Percentiles rank a stretch among this genome's conserved stretches.
phyloP scores from a whole-genome alignment of 2,113 vertebrate species.

The Ceyx cyanopectus region DNA sequence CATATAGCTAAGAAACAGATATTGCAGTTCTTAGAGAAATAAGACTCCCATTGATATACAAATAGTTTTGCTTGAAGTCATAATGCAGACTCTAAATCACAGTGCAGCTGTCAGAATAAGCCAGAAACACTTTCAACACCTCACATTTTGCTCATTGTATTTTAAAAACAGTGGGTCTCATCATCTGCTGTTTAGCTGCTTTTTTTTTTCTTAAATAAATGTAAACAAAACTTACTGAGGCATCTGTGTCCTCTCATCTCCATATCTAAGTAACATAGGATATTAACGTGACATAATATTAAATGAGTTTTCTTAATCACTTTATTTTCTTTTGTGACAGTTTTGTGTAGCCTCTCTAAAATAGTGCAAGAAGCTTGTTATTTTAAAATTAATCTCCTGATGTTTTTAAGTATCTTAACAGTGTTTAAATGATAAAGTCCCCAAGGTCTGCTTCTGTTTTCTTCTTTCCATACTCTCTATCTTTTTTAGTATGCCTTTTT shows the following conservation, averaged over 20 bases:
- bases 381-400: constrained; percentile 39
- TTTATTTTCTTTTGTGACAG: constrained; percentile 52
- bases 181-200: neutral
- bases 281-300: constrained; percentile 37
- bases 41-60: neutral
- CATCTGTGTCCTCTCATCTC: constrained; percentile 45
- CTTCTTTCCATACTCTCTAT: neutral
- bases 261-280: constrained; percentile 39
- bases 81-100: constrained; percentile 10
- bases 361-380: constrained; percentile 30
- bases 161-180: constrained; percentile 33
- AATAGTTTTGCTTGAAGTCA: neutral
- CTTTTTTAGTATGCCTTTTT: neutral
- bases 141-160: neutral
- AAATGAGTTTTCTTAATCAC: neutral
- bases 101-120: neutral
- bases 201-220: constrained; percentile 60
- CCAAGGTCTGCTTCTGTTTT: neutral
- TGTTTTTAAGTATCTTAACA: constrained; percentile 13
- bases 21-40: neutral
- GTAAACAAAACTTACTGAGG: constrained; percentile 30
- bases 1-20: neutral
- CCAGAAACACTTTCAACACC: neutral
- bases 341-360: constrained; percentile 34
- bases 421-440: neutral